These are phyloP conservation scores for Amblyraja radiata DNA, from an alignment of 2,797 vertebrate species.

Conservation along the genomic window DNA sequence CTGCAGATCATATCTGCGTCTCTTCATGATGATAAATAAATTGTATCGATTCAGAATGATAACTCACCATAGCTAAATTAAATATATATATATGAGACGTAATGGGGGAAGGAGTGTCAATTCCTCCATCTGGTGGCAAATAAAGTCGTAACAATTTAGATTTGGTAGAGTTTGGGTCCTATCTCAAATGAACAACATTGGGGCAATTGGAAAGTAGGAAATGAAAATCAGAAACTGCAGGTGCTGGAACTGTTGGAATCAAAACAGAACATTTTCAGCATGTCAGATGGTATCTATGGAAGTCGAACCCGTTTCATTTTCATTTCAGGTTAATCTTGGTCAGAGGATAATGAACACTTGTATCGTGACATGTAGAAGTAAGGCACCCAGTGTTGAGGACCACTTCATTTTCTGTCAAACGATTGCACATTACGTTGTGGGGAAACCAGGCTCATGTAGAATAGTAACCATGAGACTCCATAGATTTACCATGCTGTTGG, in stretches of 20 bases:
- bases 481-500: too few relatives aligned
- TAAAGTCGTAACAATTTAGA: not conserved
- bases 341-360: not conserved
- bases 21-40: not conserved
- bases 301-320: too few relatives aligned
- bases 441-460: not conserved
- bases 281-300: too few relatives aligned
- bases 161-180: not conserved
- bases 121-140: not conserved
- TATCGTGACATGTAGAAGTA: not conserved
- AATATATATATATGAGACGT: not conserved
- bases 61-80: not conserved
- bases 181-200: not conserved
- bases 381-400: not conserved
- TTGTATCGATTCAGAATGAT: not conserved
- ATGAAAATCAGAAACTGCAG: not conserved
- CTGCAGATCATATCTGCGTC: not conserved
- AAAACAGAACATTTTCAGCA: too few relatives aligned
- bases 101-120: not conserved
- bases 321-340: too few relatives aligned
- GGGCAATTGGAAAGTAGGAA: not conserved
- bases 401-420: not conserved
- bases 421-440: not conserved
- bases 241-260: too few relatives aligned
- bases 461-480: too few relatives aligned